These are phyloP conservation scores for Apostichopus leukothele DNA, from an alignment of 53 echinoderm and acorn worm genomes.

Conservation along the genomic window DNA sequence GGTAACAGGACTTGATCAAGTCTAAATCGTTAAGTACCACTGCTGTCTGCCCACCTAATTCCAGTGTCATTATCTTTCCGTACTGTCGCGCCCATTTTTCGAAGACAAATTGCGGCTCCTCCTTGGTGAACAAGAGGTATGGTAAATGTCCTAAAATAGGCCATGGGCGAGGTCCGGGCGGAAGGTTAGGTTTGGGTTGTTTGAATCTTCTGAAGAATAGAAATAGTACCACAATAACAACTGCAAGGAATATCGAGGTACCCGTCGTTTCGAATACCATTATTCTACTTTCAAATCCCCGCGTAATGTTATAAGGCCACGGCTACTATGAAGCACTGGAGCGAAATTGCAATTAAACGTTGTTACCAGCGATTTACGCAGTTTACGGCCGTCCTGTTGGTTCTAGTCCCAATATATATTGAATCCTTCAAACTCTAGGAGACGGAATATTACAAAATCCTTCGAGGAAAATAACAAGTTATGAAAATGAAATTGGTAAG, in stretches of 20 bases:
- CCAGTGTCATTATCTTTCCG: conserved; percentile 41
- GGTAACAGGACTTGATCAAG: conserved; percentile 36
- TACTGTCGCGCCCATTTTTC: conserved; percentile 41
- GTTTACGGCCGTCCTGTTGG: no score
- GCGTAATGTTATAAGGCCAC: no score
- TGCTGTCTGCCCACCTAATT: conserved; percentile 42
- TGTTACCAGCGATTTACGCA: no score
- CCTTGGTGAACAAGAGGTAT: conserved; percentile 37
- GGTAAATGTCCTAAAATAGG: conserved; percentile 39
- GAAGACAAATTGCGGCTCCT: conserved; percentile 49
- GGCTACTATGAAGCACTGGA: no score
- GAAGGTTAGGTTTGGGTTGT: background rate
- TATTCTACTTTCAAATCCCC: no score
- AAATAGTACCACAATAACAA: background rate
- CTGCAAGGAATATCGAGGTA: background rate
- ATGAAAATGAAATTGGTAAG: no score
- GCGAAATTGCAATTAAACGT: no score
- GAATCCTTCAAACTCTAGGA: no score
- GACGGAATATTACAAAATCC: no score
- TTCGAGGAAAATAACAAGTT: no score
- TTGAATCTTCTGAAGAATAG: background rate
- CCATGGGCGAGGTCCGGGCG: conserved; percentile 42
- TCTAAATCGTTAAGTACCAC: conserved; percentile 42
- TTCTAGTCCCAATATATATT: no score
- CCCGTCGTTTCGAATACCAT: background rate